Base-by-base conservation (phyloP, 2,113 vertebrate genomes). In the Gymnocephalus cernua region DNA sequence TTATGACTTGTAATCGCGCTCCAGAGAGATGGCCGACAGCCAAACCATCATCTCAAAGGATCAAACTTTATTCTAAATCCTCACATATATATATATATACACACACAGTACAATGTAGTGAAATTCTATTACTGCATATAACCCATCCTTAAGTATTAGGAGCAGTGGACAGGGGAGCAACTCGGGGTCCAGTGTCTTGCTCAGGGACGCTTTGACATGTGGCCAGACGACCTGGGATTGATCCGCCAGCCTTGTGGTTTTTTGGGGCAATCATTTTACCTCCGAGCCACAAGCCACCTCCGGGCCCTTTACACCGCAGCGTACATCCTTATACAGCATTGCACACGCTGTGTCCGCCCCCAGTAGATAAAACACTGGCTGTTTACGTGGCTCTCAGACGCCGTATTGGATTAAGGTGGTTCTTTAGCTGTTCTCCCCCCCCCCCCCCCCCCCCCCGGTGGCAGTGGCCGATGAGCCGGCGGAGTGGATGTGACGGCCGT, bases 401-500 rank as follows among this genome's bases (percentile, higher is more conserved):
- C 62, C 91, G 82, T 91, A 91, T 92, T 91, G 90, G 89, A 93
- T 93, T 93, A 93, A 91, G 88, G 89, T 79, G 72, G 78, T 83
- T 87, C 89, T 93, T 91, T 87, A 88, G 85, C 78, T 91, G 82
- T 86, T 78, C 86, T 79, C 67, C 58, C 82, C 84, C n/a, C 67
- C 58, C 82, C 84, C 67, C 58, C 82, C 83, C 65, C 56, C 80
- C 83, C 65, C 58, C 82, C 84, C 82, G 29, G 79, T 92, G 92
- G 91, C 92, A 92, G 88, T 94, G 87, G 88, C 92, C 89, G 85
- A 93, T 94, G 92, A 90, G 91, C 83, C 87, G 35, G 83, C 74
- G 91, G 89, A 94, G 90, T 94, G 91, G 90, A 94, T 94, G 92
- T 94, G 91, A 93, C 92, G 91, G 93, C 85, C 84, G 86, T 91